Evolutionary conservation across 2,888 invertebrate species (phyloP).

Genomic region (Physocephala rufipes): DNA sequence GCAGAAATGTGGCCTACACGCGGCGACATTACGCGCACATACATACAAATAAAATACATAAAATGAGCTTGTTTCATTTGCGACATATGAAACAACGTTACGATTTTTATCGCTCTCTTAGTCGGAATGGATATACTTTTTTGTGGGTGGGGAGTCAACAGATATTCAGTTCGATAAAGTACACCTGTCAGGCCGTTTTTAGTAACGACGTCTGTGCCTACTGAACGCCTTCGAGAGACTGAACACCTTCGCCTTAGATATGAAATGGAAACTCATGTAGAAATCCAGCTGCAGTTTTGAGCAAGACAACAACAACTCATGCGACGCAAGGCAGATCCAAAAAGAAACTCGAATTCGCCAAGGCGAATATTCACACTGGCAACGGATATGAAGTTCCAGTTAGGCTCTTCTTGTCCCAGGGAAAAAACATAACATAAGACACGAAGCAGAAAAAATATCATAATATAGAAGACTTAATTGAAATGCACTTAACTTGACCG

Average conservation of each 20-base stretch:
- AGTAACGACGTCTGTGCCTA: conserved; percentile 31
- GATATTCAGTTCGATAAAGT: not conserved
- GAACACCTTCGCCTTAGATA: conserved; percentile 18
- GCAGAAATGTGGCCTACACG: too few relatives aligned
- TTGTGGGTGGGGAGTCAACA: not conserved
- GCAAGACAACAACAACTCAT: not conserved
- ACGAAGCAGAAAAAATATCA: too few relatives aligned
- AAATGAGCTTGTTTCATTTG: too few relatives aligned
- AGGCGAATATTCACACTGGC: conserved; percentile 1
- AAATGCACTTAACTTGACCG: too few relatives aligned
- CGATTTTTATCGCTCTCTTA: too few relatives aligned
- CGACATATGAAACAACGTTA: not conserved
- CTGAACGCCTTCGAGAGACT: conserved; percentile 37
- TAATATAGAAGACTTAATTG: too few relatives aligned
- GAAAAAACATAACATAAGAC: too few relatives aligned
- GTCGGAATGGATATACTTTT: too few relatives aligned
- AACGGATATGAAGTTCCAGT: not conserved
- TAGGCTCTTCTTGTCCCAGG: not conserved
- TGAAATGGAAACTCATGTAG: conserved; percentile 34
- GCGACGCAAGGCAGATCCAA: not conserved
- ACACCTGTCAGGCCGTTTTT: conserved; percentile 10
- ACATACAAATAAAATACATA: conserved; percentile 2
- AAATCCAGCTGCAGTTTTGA: conserved; percentile 20
- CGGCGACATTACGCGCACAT: too few relatives aligned
- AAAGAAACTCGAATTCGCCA: conserved; percentile 21